Conservation (phyloP, 2,888 invertebrate species). For the Lasioglossum leucozonium region DNA sequence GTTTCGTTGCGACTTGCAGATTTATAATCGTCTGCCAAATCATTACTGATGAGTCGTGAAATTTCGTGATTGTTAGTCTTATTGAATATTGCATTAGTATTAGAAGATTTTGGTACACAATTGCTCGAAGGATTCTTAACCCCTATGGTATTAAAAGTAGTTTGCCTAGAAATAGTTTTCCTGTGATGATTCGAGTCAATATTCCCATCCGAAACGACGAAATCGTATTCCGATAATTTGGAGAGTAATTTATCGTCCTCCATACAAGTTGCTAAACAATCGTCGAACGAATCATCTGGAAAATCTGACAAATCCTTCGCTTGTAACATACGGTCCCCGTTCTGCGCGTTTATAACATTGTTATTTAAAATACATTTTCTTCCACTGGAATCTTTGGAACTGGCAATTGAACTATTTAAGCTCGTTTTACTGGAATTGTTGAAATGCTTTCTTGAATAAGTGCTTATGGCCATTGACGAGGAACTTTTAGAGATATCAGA, state of each 20-base stretch:
- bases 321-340: constrained; percentile 12
- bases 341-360: constrained; percentile 27
- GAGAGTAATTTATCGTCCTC: constrained; percentile 67
- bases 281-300: constrained; percentile 78
- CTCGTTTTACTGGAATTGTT: constrained; percentile 38
- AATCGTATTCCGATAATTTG: constrained; percentile 40
- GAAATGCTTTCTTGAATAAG: constrained; percentile 60
- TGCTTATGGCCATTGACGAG: constrained; percentile 2
- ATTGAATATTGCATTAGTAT: background rate
- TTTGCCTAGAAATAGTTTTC: constrained; percentile 23
- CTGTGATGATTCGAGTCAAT: background rate
- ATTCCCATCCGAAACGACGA: constrained; percentile 10
- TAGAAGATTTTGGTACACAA: background rate
- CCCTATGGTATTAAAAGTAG: background rate
- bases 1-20: background rate
- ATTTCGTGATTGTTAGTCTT: background rate
- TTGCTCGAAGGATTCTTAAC: constrained; percentile 18
- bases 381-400: background rate
- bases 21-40: constrained; percentile 5
- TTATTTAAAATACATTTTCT: constrained; percentile 31
- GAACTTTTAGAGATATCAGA: constrained; percentile 29
- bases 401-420: background rate
- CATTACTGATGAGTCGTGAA: background rate
- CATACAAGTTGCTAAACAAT: constrained; percentile 72
- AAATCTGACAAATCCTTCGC: constrained; percentile 27